Conservation (phyloP, 2,888 invertebrate species). For the Linyphia triangularis region DNA sequence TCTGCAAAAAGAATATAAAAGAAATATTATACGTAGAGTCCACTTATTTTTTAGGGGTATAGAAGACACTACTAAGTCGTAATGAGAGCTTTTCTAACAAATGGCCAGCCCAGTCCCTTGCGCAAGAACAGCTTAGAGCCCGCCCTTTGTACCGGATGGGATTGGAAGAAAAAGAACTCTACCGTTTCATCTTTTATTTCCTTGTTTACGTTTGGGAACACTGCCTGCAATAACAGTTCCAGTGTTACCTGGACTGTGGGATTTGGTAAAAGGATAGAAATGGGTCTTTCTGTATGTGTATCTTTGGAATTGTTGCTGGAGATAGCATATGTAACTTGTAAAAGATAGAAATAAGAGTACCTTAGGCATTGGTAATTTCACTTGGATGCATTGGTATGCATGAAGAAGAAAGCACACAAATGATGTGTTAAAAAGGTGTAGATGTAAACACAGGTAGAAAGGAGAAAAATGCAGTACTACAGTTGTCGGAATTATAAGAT, state of each 20-base stretch:
- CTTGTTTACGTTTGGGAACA: conserved; percentile 18
- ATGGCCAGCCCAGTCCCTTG: conserved; percentile 16
- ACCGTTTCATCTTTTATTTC: conserved; percentile 13
- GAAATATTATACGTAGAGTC: neutral
- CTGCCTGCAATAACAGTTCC: neutral
- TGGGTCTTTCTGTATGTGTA: neutral
- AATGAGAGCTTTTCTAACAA: conserved; percentile 33
- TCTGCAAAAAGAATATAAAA: neutral
- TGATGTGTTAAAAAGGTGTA: too few relatives aligned
- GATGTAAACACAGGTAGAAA: too few relatives aligned
- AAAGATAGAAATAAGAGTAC: too few relatives aligned
- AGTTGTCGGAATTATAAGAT: too few relatives aligned
- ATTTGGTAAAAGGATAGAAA: neutral
- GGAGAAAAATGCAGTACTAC: too few relatives aligned
- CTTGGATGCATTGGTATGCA: too few relatives aligned
- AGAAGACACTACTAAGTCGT: neutral
- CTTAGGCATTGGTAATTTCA: too few relatives aligned
- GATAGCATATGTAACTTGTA: too few relatives aligned
- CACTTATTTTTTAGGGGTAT: conserved; percentile 17
- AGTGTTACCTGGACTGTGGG: neutral
- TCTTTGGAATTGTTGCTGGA: too few relatives aligned
- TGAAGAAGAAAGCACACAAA: too few relatives aligned
- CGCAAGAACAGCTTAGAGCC: neutral
- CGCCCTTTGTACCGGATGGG: neutral
- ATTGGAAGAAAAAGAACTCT: neutral